phyloP scores from a whole-genome alignment of 2,113 vertebrate species.

The Eulemur macaco region DNA sequence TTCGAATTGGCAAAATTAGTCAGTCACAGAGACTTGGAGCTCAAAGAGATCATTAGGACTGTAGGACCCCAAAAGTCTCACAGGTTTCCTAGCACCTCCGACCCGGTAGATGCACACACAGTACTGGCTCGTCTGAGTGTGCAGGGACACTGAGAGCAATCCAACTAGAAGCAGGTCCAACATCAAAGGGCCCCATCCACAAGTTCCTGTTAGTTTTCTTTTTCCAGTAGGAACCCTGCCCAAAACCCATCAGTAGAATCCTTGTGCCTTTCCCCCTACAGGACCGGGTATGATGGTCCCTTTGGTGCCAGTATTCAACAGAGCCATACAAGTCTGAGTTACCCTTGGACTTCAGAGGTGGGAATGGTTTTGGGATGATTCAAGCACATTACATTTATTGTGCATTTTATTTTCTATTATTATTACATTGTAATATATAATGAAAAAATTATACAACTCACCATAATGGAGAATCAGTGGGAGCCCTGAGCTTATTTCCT shows the following conservation, averaged over 20 bases:
- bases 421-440: no score
- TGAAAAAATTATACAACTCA: no score
- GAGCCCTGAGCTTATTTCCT: no score
- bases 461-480: no score
- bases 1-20: neutral
- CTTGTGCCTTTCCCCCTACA: neutral
- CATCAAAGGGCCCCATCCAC: neutral
- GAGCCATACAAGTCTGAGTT: neutral
- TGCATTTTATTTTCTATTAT: no score
- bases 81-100: constrained; percentile 92
- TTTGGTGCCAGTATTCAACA: neutral
- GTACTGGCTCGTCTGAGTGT: constrained; percentile 91
- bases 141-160: constrained; percentile 90
- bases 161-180: constrained; percentile 88
- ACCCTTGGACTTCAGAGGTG: no score
- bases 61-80: neutral
- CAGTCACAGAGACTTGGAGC: neutral
- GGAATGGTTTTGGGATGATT: no score
- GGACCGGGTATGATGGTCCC: neutral
- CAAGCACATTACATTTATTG: no score
- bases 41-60: neutral
- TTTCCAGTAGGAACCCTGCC: neutral
- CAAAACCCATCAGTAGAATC: neutral
- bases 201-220: neutral
- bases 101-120: constrained; percentile 92